Evolutionary conservation across 2,888 invertebrate genomes (phyloP).

Genomic region (Melipona beecheii): DNA sequence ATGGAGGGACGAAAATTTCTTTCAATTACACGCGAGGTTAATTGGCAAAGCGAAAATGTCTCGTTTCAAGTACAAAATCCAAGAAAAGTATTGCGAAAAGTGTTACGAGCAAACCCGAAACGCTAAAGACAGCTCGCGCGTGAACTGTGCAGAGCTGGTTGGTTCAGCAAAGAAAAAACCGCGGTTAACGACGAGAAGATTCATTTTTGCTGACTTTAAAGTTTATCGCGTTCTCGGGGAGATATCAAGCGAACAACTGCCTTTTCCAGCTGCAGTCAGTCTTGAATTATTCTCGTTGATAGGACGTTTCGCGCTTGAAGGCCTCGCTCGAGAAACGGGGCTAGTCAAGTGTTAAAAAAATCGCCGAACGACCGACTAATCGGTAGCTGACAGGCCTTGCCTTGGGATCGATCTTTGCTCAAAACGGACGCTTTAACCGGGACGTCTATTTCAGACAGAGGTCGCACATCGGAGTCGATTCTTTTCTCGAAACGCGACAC

Average conservation of each 20-base stretch:
- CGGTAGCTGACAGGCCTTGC: constrained; percentile 13
- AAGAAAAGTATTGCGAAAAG: no score
- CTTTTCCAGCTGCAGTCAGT: constrained; percentile 4
- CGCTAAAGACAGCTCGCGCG: no score
- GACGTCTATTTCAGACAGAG: constrained; percentile 20
- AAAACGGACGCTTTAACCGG: constrained; percentile 39
- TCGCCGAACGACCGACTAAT: constrained; percentile 23
- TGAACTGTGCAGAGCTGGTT: no score
- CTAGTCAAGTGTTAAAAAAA: constrained; percentile 36
- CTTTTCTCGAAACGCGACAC: constrained; percentile 20
- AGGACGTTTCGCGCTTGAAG: constrained; percentile 16
- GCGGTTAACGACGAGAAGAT: no score
- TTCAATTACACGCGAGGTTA: no score
- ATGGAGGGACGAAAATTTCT: no score
- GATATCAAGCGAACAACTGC: constrained; percentile 2
- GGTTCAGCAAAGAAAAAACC: no score
- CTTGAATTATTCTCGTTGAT: constrained; percentile 27
- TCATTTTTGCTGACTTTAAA: no score
- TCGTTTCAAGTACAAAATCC: no score
- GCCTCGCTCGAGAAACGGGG: constrained; percentile 30
- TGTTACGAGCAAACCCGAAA: no score
- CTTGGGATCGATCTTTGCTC: constrained; percentile 30
- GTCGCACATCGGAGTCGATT: background rate
- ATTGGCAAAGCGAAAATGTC: no score
- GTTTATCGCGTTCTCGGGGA: no score